Evolutionary conservation across 1,140 invertebrate species (phyloP).

Genomic region (Agraylea sexmaculata): DNA sequence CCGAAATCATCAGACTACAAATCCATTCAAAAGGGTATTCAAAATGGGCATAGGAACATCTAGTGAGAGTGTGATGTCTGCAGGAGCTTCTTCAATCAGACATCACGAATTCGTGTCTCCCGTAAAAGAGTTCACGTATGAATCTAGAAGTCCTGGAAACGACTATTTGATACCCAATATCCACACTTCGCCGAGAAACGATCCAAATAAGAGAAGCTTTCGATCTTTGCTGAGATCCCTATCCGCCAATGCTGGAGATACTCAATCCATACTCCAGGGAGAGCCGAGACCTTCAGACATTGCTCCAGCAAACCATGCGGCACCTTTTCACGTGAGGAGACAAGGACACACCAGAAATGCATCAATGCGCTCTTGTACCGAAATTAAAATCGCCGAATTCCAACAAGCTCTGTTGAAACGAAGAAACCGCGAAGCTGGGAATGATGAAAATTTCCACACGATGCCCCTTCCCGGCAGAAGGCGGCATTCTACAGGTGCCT

Average conservation of each 20-base stretch:
- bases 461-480: slow-evolving; percentile 33
- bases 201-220: slow-evolving; percentile 33
- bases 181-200: slow-evolving; percentile 30
- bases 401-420: slow-evolving; percentile 11
- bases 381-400: slow-evolving; percentile 7
- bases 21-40: background rate
- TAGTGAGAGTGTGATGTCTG: slow-evolving; percentile 23
- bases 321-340: slow-evolving; percentile 13
- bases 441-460: slow-evolving; percentile 36
- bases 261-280: slow-evolving; percentile 35
- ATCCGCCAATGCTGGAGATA: slow-evolving; percentile 36
- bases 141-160: slow-evolving; percentile 26
- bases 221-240: slow-evolving; percentile 37
- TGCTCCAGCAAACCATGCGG: slow-evolving; percentile 20
- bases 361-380: slow-evolving; percentile 11
- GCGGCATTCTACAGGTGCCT: slow-evolving; percentile 40
- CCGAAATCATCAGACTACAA: background rate
- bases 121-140: slow-evolving; percentile 24
- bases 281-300: slow-evolving; percentile 31
- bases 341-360: slow-evolving; percentile 16
- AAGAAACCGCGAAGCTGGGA: slow-evolving; percentile 8
- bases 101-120: slow-evolving; percentile 18
- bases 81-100: slow-evolving; percentile 9
- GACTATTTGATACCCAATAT: slow-evolving; percentile 29
- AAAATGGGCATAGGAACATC: slow-evolving; percentile 2